Evolutionary conservation across 2,888 invertebrate species (phyloP).

Genomic region (Xylota segnis): DNA sequence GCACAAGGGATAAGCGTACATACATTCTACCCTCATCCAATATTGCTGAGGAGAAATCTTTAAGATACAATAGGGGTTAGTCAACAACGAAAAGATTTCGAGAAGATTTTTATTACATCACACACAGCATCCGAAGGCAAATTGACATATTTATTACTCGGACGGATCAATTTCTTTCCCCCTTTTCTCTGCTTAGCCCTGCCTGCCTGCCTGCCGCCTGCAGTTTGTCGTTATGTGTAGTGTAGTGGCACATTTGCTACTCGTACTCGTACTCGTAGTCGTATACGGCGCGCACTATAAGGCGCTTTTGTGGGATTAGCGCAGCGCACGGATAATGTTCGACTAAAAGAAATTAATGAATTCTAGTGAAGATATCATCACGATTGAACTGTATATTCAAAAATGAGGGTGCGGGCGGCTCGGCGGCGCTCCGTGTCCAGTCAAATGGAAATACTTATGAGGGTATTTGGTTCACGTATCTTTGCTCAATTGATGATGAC

Average conservation of each 20-base stretch:
- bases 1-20: slow-evolving; percentile 27
- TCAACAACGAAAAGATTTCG: slow-evolving; percentile 69
- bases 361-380: slow-evolving; percentile 76
- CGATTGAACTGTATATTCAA: slow-evolving; percentile 69
- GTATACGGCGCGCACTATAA: slow-evolving; percentile 31
- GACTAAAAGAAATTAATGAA: slow-evolving; percentile 72
- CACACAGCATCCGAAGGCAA: slow-evolving; percentile 69
- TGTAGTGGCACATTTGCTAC: slow-evolving; percentile 33
- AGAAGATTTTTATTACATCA: slow-evolving; percentile 76
- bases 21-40: slow-evolving; percentile 65
- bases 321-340: slow-evolving; percentile 69
- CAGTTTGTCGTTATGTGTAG: neutral
- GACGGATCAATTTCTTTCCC: slow-evolving; percentile 71
- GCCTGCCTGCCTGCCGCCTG: no score
- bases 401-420: slow-evolving; percentile 65
- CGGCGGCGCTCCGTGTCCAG: slow-evolving; percentile 47
- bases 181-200: slow-evolving; percentile 8
- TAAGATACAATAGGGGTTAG: slow-evolving; percentile 73
- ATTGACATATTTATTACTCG: slow-evolving; percentile 76
- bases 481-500: slow-evolving; percentile 64
- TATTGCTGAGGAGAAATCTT: slow-evolving; percentile 52
- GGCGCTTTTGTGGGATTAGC: slow-evolving; percentile 74
- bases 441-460: slow-evolving; percentile 74
- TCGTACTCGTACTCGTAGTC: slow-evolving; percentile 7
- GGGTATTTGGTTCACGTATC: slow-evolving; percentile 68